Base-by-base conservation (phyloP, 2,888 invertebrate genomes). In the Phortica okadai region DNA sequence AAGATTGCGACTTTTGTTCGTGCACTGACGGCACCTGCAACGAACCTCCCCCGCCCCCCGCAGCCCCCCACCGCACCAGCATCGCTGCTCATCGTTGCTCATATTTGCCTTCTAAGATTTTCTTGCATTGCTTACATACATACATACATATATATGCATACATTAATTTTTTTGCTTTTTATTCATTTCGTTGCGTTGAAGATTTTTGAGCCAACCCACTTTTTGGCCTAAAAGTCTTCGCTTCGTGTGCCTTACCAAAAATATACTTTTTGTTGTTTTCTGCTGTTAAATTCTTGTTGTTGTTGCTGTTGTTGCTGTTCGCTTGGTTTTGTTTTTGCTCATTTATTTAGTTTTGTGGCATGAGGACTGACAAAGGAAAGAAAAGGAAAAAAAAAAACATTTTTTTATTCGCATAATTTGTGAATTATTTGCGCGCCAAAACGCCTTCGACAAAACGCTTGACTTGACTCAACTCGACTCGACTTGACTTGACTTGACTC, bases 351-450 rank as follows among this genome's bases (percentile, higher is more conserved):
- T 81, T 81, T 80, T 82, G 16, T 25, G 81, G 84, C 87, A 89
- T 89, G 87, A 84, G 89, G 89, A 89, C 87, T 89, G 89, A 90
- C 90, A 33, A 33, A 2, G 4, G 4, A 33, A 33, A 33, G 3
- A 33, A 33, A 33, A 33, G 33, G 4, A 33, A 33, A 33, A 33
- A 33, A 1, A 33, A 5, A 90, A 90, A 90, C 88, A 90, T 90
- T 90, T 90, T 90, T 90, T 90, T 89, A 89, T 90, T 90, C 90
- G 90, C 90, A 90, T 90, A 90, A 90, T 90, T 90, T 90, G 88
- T 89, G 88, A 89, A 90, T 90, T 90, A 90, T 90, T 84, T 86
- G 84, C 85, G 84, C 84, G 81, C 80, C 82, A 83, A 84, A 83
- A 87, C 86, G 81, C 85, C 83, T 84, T 76, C 84, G 84, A 66